These are phyloP conservation scores for Cottus gobio DNA, from an alignment of 2,113 vertebrate genomes.

Conservation along the genomic window DNA sequence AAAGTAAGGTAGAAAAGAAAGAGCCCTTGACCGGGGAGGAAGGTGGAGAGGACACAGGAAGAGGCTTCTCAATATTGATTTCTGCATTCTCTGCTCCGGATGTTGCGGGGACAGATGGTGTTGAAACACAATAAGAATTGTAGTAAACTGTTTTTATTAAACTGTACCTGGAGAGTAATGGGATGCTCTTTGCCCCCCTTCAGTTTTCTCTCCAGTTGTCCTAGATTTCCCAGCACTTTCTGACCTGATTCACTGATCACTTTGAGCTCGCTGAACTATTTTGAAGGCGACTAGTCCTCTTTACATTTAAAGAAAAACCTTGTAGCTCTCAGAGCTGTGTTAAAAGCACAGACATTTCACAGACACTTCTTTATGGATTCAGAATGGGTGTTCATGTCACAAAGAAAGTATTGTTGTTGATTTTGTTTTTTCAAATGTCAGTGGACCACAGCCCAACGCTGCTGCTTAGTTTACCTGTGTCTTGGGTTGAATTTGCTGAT, in stretches of 20 bases:
- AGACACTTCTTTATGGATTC: conserved; percentile 23
- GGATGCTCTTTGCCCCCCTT: neutral
- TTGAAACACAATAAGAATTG: conserved; percentile 14
- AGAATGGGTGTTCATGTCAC: conserved; percentile 25
- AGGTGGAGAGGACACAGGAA: neutral
- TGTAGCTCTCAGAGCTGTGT: conserved; percentile 31
- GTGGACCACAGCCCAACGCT: too few species aligned
- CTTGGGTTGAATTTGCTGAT: neutral
- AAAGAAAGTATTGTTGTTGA: conserved; percentile 4
- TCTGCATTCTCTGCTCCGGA: conserved; percentile 3
- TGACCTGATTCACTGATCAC: conserved; percentile 69
- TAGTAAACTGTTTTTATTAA: conserved; percentile 29
- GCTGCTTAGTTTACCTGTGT: neutral
- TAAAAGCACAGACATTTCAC: conserved; percentile 47
- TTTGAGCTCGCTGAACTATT: conserved; percentile 49
- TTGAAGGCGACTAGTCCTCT: conserved; percentile 29
- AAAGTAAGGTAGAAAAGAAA: neutral
- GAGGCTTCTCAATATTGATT: conserved; percentile 19
- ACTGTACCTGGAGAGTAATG: conserved; percentile 28
- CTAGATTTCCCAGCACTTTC: conserved; percentile 61
- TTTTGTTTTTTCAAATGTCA: conserved; percentile 1
- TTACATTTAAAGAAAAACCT: conserved; percentile 35
- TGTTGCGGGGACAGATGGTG: conserved; percentile 19
- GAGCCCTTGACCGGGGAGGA: neutral
- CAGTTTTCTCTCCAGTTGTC: conserved; percentile 49